Evolutionary conservation across 2,113 vertebrate genomes (phyloP).

Genomic region (Psilopsiagon aurifrons): DNA sequence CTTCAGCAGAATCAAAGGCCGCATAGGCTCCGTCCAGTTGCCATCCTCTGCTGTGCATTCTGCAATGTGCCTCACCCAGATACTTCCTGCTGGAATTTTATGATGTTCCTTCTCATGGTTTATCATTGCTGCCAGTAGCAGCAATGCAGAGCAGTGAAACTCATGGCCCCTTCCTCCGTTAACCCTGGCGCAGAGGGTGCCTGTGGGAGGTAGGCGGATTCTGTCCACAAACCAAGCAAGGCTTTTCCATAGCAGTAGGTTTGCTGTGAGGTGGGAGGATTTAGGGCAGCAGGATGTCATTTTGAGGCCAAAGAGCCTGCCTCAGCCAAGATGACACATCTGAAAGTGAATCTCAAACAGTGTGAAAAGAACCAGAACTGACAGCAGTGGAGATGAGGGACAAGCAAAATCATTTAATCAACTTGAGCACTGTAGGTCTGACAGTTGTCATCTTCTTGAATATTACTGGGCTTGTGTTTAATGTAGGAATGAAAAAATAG

Average conservation of each 20-base stretch:
- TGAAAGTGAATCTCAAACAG: neutral
- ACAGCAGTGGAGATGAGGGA: slow-evolving; percentile 6
- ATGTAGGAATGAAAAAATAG: neutral
- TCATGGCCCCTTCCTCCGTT: neutral
- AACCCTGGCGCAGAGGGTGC: rapidly evolving
- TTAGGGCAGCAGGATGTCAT: neutral
- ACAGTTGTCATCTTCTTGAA: slow-evolving; percentile 15
- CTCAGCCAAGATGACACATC: neutral
- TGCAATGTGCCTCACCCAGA: rapidly evolving
- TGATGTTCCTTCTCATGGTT: neutral
- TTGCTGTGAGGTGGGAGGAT: neutral
- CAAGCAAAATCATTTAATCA: neutral
- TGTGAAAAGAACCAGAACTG: neutral
- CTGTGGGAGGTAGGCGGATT: neutral
- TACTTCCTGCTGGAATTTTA: neutral
- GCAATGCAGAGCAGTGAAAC: neutral
- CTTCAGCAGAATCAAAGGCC: neutral
- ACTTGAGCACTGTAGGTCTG: neutral
- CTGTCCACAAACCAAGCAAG: neutral
- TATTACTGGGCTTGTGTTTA: neutral
- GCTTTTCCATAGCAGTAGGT: neutral
- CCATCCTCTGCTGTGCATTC: neutral
- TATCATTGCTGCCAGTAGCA: neutral
- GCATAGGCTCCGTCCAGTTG: rapidly evolving
- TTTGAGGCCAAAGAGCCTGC: neutral